phyloP scores from a whole-genome alignment of 2,113 vertebrate species.

The Indri indri region DNA sequence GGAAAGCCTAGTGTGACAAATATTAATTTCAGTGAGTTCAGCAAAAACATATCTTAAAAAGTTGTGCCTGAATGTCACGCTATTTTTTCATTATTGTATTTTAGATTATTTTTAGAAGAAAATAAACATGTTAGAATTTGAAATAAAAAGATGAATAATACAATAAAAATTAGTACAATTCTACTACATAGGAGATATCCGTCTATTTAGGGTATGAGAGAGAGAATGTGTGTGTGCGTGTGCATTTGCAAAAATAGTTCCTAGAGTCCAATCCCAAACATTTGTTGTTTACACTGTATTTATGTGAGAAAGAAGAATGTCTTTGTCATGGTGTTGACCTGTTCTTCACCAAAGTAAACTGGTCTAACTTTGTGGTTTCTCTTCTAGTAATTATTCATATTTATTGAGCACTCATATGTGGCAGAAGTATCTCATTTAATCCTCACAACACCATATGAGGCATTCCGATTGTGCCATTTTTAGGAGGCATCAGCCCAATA shows the following conservation, averaged over 20 bases:
- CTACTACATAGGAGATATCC: not conserved
- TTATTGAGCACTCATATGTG: not conserved
- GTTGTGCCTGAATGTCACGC: not conserved
- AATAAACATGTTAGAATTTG: not conserved
- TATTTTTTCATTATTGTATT: slow-evolving; percentile 13
- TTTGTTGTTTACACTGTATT: not conserved
- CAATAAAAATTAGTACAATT: not conserved
- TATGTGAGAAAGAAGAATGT: not conserved
- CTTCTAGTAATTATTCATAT: not conserved
- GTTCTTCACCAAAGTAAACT: not conserved
- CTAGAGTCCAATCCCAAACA: not conserved
- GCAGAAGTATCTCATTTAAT: not conserved
- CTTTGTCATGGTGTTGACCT: not conserved
- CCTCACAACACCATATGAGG: not conserved
- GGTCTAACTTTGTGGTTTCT: not conserved
- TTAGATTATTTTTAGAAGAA: not conserved
- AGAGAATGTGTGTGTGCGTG: accelerated
- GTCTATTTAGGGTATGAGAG: not conserved
- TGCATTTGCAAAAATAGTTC: not conserved
- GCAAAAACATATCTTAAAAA: not conserved
- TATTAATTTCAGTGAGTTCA: not conserved
- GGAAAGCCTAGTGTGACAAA: not conserved
- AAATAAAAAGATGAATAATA: not conserved
- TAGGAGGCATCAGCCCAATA: not conserved
- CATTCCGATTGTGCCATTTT: not conserved